Evolutionary conservation across 2,888 invertebrate genomes (phyloP).

Genomic region (Graphium colonna): DNA sequence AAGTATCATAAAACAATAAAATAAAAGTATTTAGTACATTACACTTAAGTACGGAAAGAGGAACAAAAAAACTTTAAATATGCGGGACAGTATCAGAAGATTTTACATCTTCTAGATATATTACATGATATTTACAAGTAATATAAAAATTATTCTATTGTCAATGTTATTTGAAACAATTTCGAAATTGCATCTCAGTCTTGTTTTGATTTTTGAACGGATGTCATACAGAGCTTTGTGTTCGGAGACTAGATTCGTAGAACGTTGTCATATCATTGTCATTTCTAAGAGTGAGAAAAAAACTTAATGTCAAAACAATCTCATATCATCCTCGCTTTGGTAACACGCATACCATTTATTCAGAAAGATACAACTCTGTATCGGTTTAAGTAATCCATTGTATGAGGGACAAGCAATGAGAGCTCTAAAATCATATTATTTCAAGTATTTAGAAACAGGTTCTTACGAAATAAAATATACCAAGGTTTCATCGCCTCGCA

Average conservation of each 20-base stretch:
- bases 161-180: constrained; percentile 38
- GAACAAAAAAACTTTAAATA: constrained; percentile 49
- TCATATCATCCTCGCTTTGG: constrained; percentile 64
- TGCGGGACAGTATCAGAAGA: constrained; percentile 27
- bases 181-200: constrained; percentile 47
- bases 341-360: constrained; percentile 46
- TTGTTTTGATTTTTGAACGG: constrained; percentile 51
- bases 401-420: constrained; percentile 3
- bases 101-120: constrained; percentile 4
- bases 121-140: constrained; percentile 34
- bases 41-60: constrained; percentile 65
- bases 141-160: constrained; percentile 38
- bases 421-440: not conserved
- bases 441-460: too few species aligned
- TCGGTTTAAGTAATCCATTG: constrained; percentile 26
- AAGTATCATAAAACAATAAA: constrained; percentile 66
- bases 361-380: constrained; percentile 34
- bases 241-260: constrained; percentile 63
- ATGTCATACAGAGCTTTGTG: constrained; percentile 46
- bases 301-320: constrained; percentile 47
- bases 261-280: constrained; percentile 50
- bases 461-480: too few species aligned
- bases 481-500: too few species aligned
- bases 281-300: constrained; percentile 32
- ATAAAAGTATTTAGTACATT: constrained; percentile 43